Base-by-base conservation (phyloP, 2,888 invertebrate species). In the Tetropium fuscum region DNA sequence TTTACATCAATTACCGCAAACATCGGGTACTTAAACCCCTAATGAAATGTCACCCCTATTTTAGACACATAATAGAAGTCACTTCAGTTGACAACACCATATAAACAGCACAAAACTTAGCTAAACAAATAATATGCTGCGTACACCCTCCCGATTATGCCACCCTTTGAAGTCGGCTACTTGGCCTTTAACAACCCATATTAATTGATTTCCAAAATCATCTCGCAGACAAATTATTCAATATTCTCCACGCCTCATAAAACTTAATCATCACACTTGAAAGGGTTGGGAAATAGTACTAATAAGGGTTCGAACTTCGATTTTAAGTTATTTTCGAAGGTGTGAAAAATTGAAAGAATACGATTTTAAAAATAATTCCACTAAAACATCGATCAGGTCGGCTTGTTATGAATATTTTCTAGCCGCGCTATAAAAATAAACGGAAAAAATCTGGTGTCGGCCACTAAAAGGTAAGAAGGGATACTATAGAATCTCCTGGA, bases 401-500 rank as follows among this genome's bases (percentile, higher is more conserved):
- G 11, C 2, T 13, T 41, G 10, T 41, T n/a, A 41, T 20, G 19
- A 41, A 41, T 41, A 27, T 8, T 27, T 27, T 44, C 10, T 25
- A 25, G 2, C n/a, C n/a, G 16, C 2, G 32, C 16, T 10, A 18
- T 45, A 45, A 30, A 32, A 47, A 32, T 20, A 11, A 11, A 7
- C 8, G 44, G 18, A 34, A 47, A 40, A 40, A 51, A 36, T 40
- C 25, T 44, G 27, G 34, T 10, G 40, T 16, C 40, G 51, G 40
- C 27, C 20, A 11, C 27, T 6, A 5, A 8, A 16, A 27, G 51
- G 16, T 19, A 48, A 32, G 30, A 40, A 40, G 10, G 51, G 51
- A 25, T 51, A 51, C 40, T 51, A 40, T 40, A 49, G 38, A 16
- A 51, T 40, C 25, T 25, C 19, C 38, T 67, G 55, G 60, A 66